phyloP scores from a whole-genome alignment of 2,888 invertebrate genomes.

The Ametastegia equiseti region DNA sequence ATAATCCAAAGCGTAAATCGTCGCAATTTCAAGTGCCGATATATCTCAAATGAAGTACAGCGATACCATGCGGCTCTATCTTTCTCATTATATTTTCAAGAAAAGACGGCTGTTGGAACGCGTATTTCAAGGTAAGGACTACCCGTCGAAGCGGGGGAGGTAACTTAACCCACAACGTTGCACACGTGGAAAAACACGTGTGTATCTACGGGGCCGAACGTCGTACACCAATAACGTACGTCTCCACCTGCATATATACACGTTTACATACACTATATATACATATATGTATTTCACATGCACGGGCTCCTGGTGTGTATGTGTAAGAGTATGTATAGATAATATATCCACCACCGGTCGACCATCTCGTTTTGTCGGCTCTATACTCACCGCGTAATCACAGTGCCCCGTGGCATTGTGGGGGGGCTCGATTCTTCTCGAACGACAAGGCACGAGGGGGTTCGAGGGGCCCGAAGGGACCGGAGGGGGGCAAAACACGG shows the following conservation, averaged over 20 bases:
- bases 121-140: slow-evolving; percentile 44
- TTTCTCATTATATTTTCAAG: slow-evolving; percentile 7
- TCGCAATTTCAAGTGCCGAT: not conserved
- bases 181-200: not conserved
- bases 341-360: slow-evolving; percentile 50
- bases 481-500: slow-evolving; percentile 29
- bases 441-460: slow-evolving; percentile 50
- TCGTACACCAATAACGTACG: no score
- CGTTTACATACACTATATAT: not conserved
- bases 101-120: not conserved
- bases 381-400: slow-evolving; percentile 69
- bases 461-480: slow-evolving; percentile 30
- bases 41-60: not conserved
- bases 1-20: not conserved
- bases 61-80: not conserved
- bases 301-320: not conserved
- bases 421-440: slow-evolving; percentile 54
- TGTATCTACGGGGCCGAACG: not conserved
- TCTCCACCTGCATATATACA: no score
- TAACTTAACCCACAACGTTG: slow-evolving; percentile 27
- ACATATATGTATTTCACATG: not conserved
- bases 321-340: not conserved
- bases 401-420: slow-evolving; percentile 72
- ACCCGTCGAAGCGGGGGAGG: slow-evolving; percentile 45
- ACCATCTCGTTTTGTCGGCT: slow-evolving; percentile 71